Evolutionary conservation across 2,113 vertebrate species (phyloP), one percentile per base, ranked within the genome.

Genomic region (Saguinus midas): DNA sequence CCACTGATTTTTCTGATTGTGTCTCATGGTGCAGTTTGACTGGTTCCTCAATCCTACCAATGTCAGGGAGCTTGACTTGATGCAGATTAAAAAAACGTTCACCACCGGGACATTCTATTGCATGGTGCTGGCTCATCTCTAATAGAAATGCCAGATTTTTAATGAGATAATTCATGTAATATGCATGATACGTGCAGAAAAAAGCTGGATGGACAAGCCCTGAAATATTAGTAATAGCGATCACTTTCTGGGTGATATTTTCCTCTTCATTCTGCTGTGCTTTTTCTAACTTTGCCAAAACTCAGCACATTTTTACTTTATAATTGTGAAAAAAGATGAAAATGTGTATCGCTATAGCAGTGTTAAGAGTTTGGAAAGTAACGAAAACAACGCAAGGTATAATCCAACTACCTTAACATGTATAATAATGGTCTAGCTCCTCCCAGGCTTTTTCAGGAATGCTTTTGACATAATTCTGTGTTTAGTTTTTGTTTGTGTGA

Each of bases 241-340:
- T 16, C 58, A 12, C 79, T 64, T 21, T 6, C 27, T 32, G 16
- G n/a, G 12, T 25, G 27, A 20, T n/a, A 3, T 82, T 83, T 76
- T 75, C 68, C 16, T 86, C 27, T 92, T n/a, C 21, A 27, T 83
- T 90, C 37, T 86, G 64, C 84, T 25, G 35, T 61, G 8, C 70
- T 23, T 92, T 90, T 68, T 58, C 70, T 64, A 25, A 70, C 52
- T 79, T 76, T 66, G 80, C 68, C 84, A 23, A 72, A 75, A 87
- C 45, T 13, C 11, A 29, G 55, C 25, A 70, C 18, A 1, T 87
- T 90, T 73, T 70, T 57, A 11, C 68, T 57, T 87, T 45, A 14
- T 73, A 16, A 73, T 55, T 1, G 3, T 11, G 37, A 6, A 55
- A 64, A 68, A 68, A 75, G 14, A 68, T 85, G 5, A 43, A 75